phyloP scores from a whole-genome alignment of 2,797 vertebrate species.

The Setipinna tenuifilis region DNA sequence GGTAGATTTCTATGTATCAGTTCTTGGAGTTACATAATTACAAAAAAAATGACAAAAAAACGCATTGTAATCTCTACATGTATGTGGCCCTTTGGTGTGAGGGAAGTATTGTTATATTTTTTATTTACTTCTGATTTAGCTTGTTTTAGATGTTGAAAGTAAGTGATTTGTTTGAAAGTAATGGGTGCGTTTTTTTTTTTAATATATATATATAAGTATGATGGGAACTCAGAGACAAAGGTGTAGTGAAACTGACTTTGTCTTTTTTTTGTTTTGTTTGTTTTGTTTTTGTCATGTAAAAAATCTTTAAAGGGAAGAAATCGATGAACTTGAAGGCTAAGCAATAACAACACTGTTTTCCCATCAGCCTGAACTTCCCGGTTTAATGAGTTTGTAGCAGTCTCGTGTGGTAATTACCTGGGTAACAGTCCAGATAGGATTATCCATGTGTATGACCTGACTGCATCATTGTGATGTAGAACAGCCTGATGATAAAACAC shows the following conservation, averaged over 20 bases:
- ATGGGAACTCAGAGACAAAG: background rate
- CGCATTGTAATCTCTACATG: background rate
- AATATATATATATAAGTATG: background rate
- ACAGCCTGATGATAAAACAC: background rate
- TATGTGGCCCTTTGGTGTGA: background rate
- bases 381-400: background rate
- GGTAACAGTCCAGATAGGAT: background rate
- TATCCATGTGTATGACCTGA: background rate
- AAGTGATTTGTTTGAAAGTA: constrained; percentile 9
- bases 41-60: background rate
- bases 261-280: background rate
- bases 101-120: background rate
- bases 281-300: no score
- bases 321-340: background rate
- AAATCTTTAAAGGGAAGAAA: constrained; percentile 8
- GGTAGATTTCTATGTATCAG: constrained; percentile 25
- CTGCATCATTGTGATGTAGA: constrained; percentile 17
- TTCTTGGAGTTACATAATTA: background rate
- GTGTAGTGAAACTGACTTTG: constrained; percentile 10
- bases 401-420: background rate
- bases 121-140: background rate
- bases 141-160: background rate
- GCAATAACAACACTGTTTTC: background rate
- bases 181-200: background rate
- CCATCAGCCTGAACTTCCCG: background rate